Evolutionary conservation across 2,113 vertebrate species (phyloP), one percentile per base, ranked within the genome.

Genomic region (Butastur rufipennis): DNA sequence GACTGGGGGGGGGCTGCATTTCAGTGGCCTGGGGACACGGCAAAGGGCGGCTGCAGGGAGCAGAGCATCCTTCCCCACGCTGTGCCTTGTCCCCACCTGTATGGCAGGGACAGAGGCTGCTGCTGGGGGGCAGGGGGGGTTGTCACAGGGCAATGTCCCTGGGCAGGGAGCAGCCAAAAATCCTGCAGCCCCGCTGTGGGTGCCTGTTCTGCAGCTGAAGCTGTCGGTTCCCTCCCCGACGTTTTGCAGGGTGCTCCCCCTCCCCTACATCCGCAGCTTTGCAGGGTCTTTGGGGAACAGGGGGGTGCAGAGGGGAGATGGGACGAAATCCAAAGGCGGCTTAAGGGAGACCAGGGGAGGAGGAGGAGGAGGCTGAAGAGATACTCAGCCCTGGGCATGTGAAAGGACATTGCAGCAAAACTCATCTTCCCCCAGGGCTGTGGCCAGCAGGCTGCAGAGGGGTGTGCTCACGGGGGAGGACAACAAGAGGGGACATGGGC

Each of bases 161-260:
- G 0, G 0, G 2, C 1, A 15, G 22, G 61, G 23, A 66, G 40
- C 74, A 56, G 10, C 58, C 78, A 9, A 23, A 67, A 12, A 4
- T 42, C 73, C 55, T 1, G 4, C 66, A 68, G 79, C 13, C 6
- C 1, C 1, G 22, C 61, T 1, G 0, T 4, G 55, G 50, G 23
- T 6, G 16, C 12, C 20, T 2, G 34, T 22, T 13, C 38, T 22
- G 3, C 18, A 31, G 47, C 38, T 42, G 73, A 20, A 45, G 68
- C 20, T 38, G 19, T 10, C 0, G 1, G 26, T 27, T 16, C 8
- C 38, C 47, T 38, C 43, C 47, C 25, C 0, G 5, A 29, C 1
- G 0, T 12, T 58, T 34, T 40, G 22, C 10, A 11, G 63, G 52
- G 18, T 5, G 16, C 38, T 63, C 10, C n/a, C 47, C 65, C 34